A percentile compares a stretch with the other conserved stretches of the same genome.
Evolutionary conservation across 2,113 vertebrate species (phyloP).

Genomic region (Erinaceus europaeus): DNA sequence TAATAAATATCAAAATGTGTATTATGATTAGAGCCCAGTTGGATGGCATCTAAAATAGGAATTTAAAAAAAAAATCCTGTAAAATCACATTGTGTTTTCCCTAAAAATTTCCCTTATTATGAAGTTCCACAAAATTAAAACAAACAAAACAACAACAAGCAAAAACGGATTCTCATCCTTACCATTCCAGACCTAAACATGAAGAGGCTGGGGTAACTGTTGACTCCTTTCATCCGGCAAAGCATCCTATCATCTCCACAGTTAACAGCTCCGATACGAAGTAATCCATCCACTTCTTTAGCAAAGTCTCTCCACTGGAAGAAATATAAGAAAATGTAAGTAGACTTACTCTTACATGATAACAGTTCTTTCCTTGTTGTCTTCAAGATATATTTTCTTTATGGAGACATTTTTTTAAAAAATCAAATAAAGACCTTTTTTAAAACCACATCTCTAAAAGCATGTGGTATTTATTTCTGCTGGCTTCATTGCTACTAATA

Average conservation of each 20-base stretch:
- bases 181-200: constrained; percentile 92
- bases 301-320: constrained; percentile 96
- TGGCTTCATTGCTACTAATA: background rate
- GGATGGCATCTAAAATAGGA: constrained; percentile 22
- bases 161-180: constrained; percentile 60
- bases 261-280: constrained; percentile 96
- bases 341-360: background rate
- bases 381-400: background rate
- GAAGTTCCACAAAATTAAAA: background rate
- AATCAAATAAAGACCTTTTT: background rate
- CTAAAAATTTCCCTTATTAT: background rate
- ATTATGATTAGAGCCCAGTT: background rate
- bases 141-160: background rate
- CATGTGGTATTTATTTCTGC: constrained; percentile 25
- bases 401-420: background rate
- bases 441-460: background rate
- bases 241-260: constrained; percentile 95
- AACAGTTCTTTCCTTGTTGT: background rate
- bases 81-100: background rate
- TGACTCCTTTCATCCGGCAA: constrained; percentile 94
- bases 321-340: background rate
- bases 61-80: background rate
- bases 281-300: constrained; percentile 96
- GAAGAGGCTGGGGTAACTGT: constrained; percentile 94
- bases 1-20: constrained; percentile 23